Evolutionary conservation across 2,113 vertebrate species (phyloP), one percentile per base, ranked within the genome.

Genomic region (Anguilla rostrata): DNA sequence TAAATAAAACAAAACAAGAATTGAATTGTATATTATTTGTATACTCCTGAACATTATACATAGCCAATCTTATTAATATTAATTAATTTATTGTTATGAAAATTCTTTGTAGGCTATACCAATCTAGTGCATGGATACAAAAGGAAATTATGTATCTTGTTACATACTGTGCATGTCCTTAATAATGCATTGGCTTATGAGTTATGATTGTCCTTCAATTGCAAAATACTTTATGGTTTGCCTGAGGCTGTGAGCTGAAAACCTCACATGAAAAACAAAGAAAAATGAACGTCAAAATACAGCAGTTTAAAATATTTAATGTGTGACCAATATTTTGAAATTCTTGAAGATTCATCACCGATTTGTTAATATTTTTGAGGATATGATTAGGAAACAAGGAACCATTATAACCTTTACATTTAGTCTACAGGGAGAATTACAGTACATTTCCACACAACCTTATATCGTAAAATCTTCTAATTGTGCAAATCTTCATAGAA

Each of bases 41-140:
- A 71, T n/a, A 71, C 63, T 34, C 26, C 71, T 75, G n/a, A 75
- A 75, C 34, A 75, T 20, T 66, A 66, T 26, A 26, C 60, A 66
- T n/a, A 75, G 63, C 9, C 22, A 71, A 7, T 6, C 22, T 71
- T 5, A 75, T 75, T 75, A 75, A 75, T 75, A 34, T 75, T 29
- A 75, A 89, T 90, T 89, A 81, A 87, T 91, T 91, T 89, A 16
- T 40, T 83, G 85, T 93, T 92, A 92, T 86, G 87, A 90, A 92
- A 94, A 75, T 75, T 75, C 1, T 75, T n/a, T 34, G 11, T n/a
- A 75, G 71, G 26, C n/a, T 75, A 34, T 66, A 0, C 60, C 60
- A 66, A 20, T 26, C 20, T 75, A n/a, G 20, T 75, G n/a, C 71
- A 75, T 75, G 26, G 11, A 75, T n/a, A 34, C 26, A 34, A 75